phyloP scores from a whole-genome alignment of 2,888 invertebrate genomes.

The Tenthredo livida region DNA sequence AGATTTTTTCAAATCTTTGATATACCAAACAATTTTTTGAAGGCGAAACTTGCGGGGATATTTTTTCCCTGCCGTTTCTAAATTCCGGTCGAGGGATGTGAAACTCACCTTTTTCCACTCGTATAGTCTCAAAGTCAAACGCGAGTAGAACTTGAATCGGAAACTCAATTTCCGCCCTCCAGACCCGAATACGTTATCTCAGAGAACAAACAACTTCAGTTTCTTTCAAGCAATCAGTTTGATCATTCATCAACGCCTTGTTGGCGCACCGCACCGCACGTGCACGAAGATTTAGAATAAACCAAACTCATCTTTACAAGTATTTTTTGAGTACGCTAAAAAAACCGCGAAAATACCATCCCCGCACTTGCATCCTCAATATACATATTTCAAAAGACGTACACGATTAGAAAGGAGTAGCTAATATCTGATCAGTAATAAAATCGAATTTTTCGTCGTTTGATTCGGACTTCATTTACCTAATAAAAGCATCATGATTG shows the following conservation, averaged over 20 bases:
- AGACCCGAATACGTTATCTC: slow-evolving; percentile 55
- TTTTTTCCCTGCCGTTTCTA: not conserved
- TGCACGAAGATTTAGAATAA: not conserved
- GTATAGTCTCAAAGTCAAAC: slow-evolving; percentile 7
- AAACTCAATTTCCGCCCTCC: slow-evolving; percentile 60
- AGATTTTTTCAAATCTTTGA: not conserved
- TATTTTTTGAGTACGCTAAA: not conserved
- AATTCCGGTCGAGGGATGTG: not conserved
- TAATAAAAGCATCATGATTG: not conserved
- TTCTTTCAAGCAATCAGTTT: slow-evolving; percentile 27
- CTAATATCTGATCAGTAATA: not conserved
- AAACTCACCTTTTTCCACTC: slow-evolving; percentile 3
- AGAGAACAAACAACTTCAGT: slow-evolving; percentile 58
- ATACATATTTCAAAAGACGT: not conserved
- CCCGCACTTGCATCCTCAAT: not conserved
- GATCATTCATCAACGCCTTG: slow-evolving; percentile 29
- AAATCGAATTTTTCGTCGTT: not conserved
- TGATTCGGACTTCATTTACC: not conserved
- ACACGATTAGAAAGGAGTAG: not conserved
- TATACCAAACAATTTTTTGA: not conserved
- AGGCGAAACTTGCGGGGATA: not conserved
- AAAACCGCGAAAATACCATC: not conserved
- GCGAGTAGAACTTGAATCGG: slow-evolving; percentile 58
- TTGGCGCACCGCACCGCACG: not conserved
- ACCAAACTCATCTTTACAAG: not conserved